Evolutionary conservation across 2,888 invertebrate species (phyloP), one percentile per base, ranked within the genome.

Genomic region (Acutogordius australiensis): DNA sequence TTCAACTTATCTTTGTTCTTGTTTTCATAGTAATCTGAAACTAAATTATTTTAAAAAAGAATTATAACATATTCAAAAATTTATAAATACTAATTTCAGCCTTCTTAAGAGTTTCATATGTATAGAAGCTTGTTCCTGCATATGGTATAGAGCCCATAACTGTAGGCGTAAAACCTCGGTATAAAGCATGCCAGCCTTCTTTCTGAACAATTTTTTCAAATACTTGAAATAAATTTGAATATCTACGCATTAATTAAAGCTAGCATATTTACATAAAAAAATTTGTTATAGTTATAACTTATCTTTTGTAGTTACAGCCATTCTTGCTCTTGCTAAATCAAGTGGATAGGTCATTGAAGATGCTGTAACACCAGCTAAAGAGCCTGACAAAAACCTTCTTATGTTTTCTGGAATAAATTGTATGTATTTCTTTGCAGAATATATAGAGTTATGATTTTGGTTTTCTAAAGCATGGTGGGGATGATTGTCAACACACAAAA

Each of bases 51-150:
- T n/a, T n/a, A n/a, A n/a, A n/a, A n/a, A n/a, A n/a, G n/a, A n/a
- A n/a, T n/a, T n/a, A n/a, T n/a, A n/a, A n/a, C n/a, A n/a, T n/a
- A n/a, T n/a, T n/a, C n/a, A 60, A 51, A 57, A 44, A 26, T 45
- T 21, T 1, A 8, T 23, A 8, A 71, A 74, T 69, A 84, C 84
- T 81, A 67, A 75, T 72, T 67, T 84, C 79, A 66, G 78, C 72
- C 62, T 79, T 78, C 71, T 94, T 94, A 28, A 94, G 76, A 0
- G 84, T 81, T 74, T 94, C 94, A 69, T 90, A 97, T 0, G 87
- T 94, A 73, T 82, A 91, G 75, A 97, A 97, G 21, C 90, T 87
- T 60, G 83, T 82, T 1, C 94, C 94, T 0, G 94, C 90, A 72
- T 94, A 94, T 0, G 90, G 90, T 64, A 91, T 81, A 1, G 88